A percentile compares a stretch with the other conserved stretches of the same genome.
Conservation (phyloP, 2,797 vertebrate species). For the Myiotriccus ornatus region DNA sequence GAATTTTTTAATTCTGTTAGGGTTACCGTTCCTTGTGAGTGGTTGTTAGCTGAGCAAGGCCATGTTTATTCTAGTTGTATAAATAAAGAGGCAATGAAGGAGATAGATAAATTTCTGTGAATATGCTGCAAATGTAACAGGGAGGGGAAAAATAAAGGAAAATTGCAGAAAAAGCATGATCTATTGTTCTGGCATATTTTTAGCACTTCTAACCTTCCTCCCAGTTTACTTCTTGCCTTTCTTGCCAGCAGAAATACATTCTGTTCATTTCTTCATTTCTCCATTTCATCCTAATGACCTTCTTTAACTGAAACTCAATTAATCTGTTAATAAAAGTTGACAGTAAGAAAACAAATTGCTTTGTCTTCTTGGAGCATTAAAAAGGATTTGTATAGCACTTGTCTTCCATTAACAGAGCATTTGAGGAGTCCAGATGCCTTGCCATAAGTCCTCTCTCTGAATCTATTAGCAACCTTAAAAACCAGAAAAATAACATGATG, state of each 20-base stretch:
- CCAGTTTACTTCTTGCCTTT: slow-evolving; percentile 5
- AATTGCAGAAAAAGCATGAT: background rate
- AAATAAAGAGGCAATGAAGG: background rate
- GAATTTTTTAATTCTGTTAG: background rate
- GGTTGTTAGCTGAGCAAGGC: background rate
- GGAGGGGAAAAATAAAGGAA: background rate
- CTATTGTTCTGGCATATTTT: slow-evolving; percentile 28
- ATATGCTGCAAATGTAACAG: background rate
- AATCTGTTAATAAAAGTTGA: slow-evolving; percentile 46
- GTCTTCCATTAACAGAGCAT: slow-evolving; percentile 34
- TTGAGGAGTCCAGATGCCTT: slow-evolving; percentile 24
- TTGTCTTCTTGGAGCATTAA: slow-evolving; percentile 6
- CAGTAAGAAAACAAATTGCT: slow-evolving; percentile 29
- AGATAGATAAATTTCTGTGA: background rate
- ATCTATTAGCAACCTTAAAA: slow-evolving; percentile 9
- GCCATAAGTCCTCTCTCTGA: slow-evolving; percentile 17
- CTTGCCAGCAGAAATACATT: slow-evolving; percentile 18
- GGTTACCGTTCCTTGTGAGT: background rate
- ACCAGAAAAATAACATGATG: background rate
- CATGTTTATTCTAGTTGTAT: background rate
- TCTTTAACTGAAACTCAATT: slow-evolving; percentile 23
- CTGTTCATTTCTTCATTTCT: background rate
- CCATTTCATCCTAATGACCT: slow-evolving; percentile 39
- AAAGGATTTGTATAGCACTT: slow-evolving; percentile 29
- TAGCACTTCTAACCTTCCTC: slow-evolving; percentile 22